Conservation (phyloP, 2,888 invertebrate species). For the Amiota communis region DNA sequence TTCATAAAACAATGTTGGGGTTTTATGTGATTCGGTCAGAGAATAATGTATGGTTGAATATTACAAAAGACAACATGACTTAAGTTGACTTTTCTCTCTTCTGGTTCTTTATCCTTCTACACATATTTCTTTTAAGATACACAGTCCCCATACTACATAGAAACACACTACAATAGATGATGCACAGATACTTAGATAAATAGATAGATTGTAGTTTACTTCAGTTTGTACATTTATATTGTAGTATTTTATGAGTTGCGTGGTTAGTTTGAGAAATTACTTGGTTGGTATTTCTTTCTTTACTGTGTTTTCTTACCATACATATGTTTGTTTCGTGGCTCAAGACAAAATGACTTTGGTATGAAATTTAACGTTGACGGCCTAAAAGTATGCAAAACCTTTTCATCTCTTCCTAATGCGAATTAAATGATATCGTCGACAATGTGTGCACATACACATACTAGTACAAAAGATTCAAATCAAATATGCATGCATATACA, state of each 20-base stretch:
- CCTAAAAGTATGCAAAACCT: constrained; percentile 64
- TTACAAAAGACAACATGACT: constrained; percentile 8
- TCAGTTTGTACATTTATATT: too few species aligned
- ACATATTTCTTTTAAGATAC: background rate
- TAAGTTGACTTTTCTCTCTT: background rate
- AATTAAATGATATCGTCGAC: background rate
- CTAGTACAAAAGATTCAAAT: background rate
- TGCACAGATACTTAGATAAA: too few species aligned
- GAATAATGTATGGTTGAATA: constrained; percentile 17
- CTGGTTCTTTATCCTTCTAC: background rate
- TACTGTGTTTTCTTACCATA: constrained; percentile 35
- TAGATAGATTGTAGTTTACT: too few species aligned
- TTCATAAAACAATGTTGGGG: too few species aligned
- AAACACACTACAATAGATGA: too few species aligned
- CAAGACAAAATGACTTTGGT: constrained; percentile 7
- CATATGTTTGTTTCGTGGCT: constrained; percentile 49
- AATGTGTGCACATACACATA: background rate
- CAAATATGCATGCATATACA: too few species aligned
- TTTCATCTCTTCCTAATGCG: constrained; percentile 53
- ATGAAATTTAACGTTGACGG: constrained; percentile 50
- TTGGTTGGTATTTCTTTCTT: constrained; percentile 43
- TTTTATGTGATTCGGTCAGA: constrained; percentile 10
- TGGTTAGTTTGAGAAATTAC: constrained; percentile 67
- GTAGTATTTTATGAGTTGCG: constrained; percentile 63
- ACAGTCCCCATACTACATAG: too few species aligned